These are phyloP conservation scores for Rhagoletis zephyria DNA, from an alignment of 1,140 invertebrate species.

Conservation along the genomic window DNA sequence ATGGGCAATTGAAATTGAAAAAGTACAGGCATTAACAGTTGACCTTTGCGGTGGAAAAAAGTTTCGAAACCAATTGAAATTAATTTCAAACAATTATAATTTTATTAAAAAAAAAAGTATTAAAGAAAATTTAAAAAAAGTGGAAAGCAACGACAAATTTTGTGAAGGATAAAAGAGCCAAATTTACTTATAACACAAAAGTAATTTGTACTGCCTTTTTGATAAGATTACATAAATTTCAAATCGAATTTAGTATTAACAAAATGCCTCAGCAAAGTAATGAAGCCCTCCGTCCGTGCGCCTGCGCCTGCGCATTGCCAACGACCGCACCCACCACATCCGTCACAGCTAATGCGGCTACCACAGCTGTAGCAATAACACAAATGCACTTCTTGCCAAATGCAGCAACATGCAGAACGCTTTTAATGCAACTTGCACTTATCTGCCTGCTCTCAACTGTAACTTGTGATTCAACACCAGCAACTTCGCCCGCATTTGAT, in stretches of 20 bases:
- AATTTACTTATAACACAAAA: no score
- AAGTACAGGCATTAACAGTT: no score
- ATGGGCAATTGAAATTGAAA: no score
- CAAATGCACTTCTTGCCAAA: not conserved
- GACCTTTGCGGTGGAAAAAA: no score
- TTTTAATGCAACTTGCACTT: not conserved
- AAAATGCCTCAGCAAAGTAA: conserved; percentile 10
- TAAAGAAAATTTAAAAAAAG: not conserved
- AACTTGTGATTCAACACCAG: not conserved
- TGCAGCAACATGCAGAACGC: not conserved
- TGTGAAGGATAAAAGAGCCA: no score
- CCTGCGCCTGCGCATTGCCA: not conserved
- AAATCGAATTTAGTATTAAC: not conserved
- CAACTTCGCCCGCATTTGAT: not conserved
- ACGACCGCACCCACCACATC: not conserved
- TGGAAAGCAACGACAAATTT: not conserved
- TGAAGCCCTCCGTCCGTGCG: not conserved
- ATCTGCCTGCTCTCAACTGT: not conserved
- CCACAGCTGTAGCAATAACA: not conserved
- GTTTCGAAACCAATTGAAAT: no score
- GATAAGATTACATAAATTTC: no score
- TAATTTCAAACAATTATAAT: no score
- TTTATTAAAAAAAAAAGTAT: no score
- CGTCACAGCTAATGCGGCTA: no score
- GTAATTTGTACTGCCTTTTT: no score